Percentiles rank a stretch among this genome's conserved stretches.
Conservation (phyloP, 2,113 vertebrate genomes). For the Archilochus colubris region DNA sequence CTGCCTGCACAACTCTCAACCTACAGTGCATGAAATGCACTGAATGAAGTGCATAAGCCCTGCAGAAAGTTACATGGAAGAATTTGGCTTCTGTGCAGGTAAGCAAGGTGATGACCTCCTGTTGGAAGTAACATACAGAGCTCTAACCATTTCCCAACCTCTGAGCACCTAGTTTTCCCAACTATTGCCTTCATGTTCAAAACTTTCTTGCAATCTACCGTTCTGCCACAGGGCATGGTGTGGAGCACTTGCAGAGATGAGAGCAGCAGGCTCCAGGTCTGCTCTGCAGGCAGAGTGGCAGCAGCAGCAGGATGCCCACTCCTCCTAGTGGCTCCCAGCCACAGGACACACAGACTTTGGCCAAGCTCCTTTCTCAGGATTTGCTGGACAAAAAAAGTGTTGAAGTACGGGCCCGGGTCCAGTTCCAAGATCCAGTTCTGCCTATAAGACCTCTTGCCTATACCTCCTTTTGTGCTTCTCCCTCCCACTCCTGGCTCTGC, state of each 20-base stretch:
- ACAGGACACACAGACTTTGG: background rate
- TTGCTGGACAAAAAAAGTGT: background rate
- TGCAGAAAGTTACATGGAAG: background rate
- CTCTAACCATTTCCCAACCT: background rate
- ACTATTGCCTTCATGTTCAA: background rate
- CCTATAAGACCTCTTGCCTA: background rate
- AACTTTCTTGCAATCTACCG: accelerated
- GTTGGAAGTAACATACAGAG: background rate
- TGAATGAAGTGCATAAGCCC: background rate
- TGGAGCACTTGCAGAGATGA: background rate
- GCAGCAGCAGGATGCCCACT: background rate
- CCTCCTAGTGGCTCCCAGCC: conserved; percentile 31
- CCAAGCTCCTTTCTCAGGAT: background rate
- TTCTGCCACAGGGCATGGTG: background rate
- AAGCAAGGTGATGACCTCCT: background rate
- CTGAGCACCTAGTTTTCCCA: background rate
- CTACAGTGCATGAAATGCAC: background rate
- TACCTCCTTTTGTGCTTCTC: conserved; percentile 33
- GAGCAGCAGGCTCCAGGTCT: background rate
- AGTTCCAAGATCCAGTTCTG: conserved; percentile 3
- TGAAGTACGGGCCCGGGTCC: background rate
- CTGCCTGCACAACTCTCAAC: background rate
- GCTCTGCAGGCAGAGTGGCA: background rate
- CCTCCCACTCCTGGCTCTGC: conserved; percentile 28
- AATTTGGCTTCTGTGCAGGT: background rate